Base-by-base conservation (phyloP, 2,797 vertebrate genomes). In the Choloepus didactylus region DNA sequence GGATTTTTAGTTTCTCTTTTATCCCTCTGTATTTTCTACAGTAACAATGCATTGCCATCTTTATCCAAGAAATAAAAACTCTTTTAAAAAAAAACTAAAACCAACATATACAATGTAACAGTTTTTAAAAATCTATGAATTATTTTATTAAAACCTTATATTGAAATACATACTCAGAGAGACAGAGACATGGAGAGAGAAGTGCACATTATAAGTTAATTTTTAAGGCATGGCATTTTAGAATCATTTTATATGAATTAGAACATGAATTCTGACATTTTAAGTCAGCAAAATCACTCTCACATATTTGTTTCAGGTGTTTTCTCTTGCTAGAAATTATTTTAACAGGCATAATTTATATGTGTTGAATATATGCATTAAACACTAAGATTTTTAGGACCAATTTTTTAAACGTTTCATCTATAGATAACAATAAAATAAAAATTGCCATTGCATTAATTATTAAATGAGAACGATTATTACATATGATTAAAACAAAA, bases 281-380 rank as follows among this genome's bases (percentile, higher is more conserved):
- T 49, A 64, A 64, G 4, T 64, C 51, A 72, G 29, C 29, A 79
- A 92, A 94, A 85, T 76, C 44, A 92, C 21, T 21, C 29, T 46
- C 75, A 82, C 75, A 29, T 69, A 87, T 87, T 95, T 92, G 44
- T 69, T 89, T 95, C 41, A 82, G 44, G 64, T 93, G 10, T 29
- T 88, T 93, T 77, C 54, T 16, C 92, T 64, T 93, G 38, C 76
- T 87, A 91, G 59, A 88, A 93, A 94, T 75, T 73, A 77, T 79
- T 92, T 83, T 67, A 31, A 19, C 35, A 77, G 35, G 64, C 31
- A 35, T 16, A 62, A 27, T 91, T 94, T 87, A 56, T n/a, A 91
- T 83, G 69, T 79, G 54, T 77, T 82, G 21, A 92, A 14, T 59
- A 67, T 6, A 38, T 64, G 90, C 15, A 46, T 89, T 89, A 79